A percentile compares a stretch with the other conserved stretches of the same genome.
These are phyloP conservation scores for Huso huso DNA, from an alignment of 2,797 vertebrate species.

Conservation along the genomic window DNA sequence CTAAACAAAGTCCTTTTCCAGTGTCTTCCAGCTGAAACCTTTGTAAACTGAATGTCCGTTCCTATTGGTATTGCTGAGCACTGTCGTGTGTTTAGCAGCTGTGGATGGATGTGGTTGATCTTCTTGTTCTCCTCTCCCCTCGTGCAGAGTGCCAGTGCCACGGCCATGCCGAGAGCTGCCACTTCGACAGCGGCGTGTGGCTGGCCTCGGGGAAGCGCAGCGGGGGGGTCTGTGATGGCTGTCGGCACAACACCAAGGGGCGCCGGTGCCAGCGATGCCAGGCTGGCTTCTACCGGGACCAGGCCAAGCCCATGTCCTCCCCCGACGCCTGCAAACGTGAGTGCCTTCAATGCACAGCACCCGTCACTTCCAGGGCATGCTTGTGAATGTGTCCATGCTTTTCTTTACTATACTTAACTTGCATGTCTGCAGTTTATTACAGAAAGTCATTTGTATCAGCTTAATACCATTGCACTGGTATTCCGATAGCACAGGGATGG, in stretches of 20 bases:
- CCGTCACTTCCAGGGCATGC: too few species aligned
- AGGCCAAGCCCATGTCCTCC: constrained; percentile 53
- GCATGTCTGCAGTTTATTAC: too few species aligned
- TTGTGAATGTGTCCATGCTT: too few species aligned
- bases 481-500: too few species aligned
- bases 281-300: constrained; percentile 63
- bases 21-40: too few species aligned
- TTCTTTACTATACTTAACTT: too few species aligned
- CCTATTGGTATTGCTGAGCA: too few species aligned
- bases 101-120: neutral
- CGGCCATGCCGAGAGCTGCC: constrained; percentile 69
- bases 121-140: neutral
- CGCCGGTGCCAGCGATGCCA: constrained; percentile 75
- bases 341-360: constrained; percentile 17
- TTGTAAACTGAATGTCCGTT: too few species aligned
- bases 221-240: constrained; percentile 71
- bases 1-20: too few species aligned
- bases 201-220: constrained; percentile 58
- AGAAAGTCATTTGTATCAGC: neutral
- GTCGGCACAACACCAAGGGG: constrained; percentile 73
- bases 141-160: constrained; percentile 75
- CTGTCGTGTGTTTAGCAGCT: neutral
- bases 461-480: too few species aligned
- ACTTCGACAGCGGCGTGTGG: constrained; percentile 71
- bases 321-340: constrained; percentile 70